Percentiles rank a stretch among this genome's conserved stretches.
Conservation (phyloP, 1,140 invertebrate species). For the Drosophila azteca region DNA sequence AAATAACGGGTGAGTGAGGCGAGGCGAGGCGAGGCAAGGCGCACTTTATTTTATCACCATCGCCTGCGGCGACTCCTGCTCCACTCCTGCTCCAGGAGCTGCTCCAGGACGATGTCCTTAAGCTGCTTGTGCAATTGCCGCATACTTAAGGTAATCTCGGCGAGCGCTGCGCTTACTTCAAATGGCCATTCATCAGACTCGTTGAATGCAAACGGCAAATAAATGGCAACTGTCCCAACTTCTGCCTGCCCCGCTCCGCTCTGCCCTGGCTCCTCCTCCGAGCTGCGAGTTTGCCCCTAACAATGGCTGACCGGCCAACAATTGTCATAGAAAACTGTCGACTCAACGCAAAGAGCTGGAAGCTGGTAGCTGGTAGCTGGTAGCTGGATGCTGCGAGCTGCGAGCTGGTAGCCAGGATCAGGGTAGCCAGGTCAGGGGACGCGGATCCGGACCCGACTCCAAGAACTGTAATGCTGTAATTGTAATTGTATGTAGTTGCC, state of each 20-base stretch:
- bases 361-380: slow-evolving; percentile 5
- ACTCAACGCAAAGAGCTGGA: slow-evolving; percentile 37
- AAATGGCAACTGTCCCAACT: slow-evolving; percentile 64
- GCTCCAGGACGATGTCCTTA: slow-evolving; percentile 41
- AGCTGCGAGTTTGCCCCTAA: slow-evolving; percentile 14
- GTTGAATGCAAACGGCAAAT: slow-evolving; percentile 81
- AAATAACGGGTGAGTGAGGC: slow-evolving; percentile 72
- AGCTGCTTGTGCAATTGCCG: slow-evolving; percentile 79
- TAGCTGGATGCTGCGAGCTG: not conserved
- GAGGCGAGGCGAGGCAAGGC: slow-evolving; percentile 1
- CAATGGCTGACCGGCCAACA: slow-evolving; percentile 71
- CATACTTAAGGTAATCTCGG: slow-evolving; percentile 81
- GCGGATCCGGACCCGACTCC: slow-evolving; percentile 5
- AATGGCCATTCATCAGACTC: slow-evolving; percentile 80
- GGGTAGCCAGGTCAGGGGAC: slow-evolving; percentile 2
- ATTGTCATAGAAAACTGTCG: slow-evolving; percentile 77
- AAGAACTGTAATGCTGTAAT: slow-evolving; percentile 67
- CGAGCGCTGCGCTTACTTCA: slow-evolving; percentile 77
- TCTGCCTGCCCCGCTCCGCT: slow-evolving; percentile 9
- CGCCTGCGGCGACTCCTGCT: slow-evolving; percentile 21
- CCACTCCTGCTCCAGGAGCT: not conserved
- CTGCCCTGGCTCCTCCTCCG: not conserved
- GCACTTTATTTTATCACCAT: slow-evolving; percentile 68
- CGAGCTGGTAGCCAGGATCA: slow-evolving; percentile 21
- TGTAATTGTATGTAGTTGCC: slow-evolving; percentile 76